A percentile compares a stretch with the other conserved stretches of the same genome.
These are phyloP conservation scores for Frankliniella fusca DNA, from an alignment of 2,888 invertebrate species.

Conservation along the genomic window DNA sequence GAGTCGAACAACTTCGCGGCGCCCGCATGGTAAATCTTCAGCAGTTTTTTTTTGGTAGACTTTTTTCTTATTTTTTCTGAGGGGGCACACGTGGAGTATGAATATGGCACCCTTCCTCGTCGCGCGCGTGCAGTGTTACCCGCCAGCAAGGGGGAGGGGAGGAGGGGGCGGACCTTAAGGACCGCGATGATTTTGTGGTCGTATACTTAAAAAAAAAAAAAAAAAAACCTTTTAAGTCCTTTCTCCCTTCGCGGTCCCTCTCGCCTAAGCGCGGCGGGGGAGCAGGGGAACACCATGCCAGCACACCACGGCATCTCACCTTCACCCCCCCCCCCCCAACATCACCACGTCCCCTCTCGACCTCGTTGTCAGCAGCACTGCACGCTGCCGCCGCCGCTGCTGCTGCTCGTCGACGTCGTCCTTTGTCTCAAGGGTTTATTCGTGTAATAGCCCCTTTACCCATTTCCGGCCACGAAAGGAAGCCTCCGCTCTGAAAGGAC, in stretches of 20 bases:
- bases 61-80: not conserved
- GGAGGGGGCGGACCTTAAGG: too few relatives aligned
- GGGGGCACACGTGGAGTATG: too few relatives aligned
- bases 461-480: not conserved
- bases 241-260: too few relatives aligned
- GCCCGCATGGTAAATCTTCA: not conserved
- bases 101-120: too few relatives aligned
- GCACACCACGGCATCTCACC: not conserved
- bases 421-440: slow-evolving; percentile 25
- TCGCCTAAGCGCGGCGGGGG: too few relatives aligned
- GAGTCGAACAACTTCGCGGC: not conserved
- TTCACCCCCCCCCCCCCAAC: not conserved
- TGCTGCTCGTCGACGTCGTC: not conserved
- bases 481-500: too few relatives aligned
- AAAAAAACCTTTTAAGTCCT: too few relatives aligned
- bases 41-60: not conserved
- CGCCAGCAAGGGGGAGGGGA: too few relatives aligned
- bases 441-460: slow-evolving; percentile 3
- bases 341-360: not conserved
- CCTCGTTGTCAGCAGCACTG: too few relatives aligned
- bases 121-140: not conserved
- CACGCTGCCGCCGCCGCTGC: not conserved
- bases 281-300: too few relatives aligned
- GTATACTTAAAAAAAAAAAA: too few relatives aligned
- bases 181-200: too few relatives aligned